Conservation (phyloP, 2,113 vertebrate species). For the Oxyura jamaicensis region DNA sequence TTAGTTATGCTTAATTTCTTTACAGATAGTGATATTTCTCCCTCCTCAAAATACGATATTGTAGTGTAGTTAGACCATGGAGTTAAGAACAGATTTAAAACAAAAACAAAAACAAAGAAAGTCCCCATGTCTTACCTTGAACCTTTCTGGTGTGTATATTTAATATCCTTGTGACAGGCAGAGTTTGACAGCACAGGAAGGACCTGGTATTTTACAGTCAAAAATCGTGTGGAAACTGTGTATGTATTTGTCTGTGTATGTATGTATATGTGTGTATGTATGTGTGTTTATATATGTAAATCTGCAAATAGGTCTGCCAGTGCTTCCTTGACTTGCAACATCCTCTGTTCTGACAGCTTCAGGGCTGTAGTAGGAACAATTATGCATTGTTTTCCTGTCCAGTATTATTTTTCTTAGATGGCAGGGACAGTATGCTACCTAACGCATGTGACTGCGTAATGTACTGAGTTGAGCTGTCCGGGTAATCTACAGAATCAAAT, state of each 20-base stretch:
- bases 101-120: neutral
- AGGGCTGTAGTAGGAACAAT: neutral
- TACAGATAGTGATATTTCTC: rapidly evolving
- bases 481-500: neutral
- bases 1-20: neutral
- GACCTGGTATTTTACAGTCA: neutral
- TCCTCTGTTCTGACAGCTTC: neutral
- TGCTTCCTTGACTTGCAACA: neutral
- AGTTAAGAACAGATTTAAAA: neutral
- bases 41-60: neutral
- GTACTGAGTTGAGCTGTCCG: neutral
- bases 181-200: neutral
- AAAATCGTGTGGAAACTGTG: neutral
- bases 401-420: neutral
- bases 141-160: neutral
- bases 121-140: neutral
- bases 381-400: neutral
- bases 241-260: neutral
- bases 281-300: no score
- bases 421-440: neutral
- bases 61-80: neutral
- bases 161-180: neutral
- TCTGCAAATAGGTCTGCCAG: neutral
- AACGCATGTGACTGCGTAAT: neutral
- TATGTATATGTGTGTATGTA: no score